Evolutionary conservation across 2,113 vertebrate genomes (phyloP), one percentile per base, ranked within the genome.

Genomic region (Scartelaos histophorus): DNA sequence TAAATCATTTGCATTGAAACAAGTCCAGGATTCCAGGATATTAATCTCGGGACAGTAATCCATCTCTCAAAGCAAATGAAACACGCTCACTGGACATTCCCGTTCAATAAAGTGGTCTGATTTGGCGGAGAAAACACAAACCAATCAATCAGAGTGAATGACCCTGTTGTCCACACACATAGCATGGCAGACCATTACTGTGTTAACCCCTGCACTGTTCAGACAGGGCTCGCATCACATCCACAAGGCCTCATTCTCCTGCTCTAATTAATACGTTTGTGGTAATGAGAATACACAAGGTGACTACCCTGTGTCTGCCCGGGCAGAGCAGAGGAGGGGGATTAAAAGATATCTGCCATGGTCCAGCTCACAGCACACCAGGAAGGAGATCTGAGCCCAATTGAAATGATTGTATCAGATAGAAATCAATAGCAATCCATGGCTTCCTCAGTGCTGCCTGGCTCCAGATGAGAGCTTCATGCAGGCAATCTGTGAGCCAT

Each of bases 341-440:
- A 93, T 93, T 92, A 91, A 91, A 92, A 91, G 90, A 92, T 90
- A 86, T 85, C 82, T 75, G 68, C 73, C 66, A 66, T 16, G 82
- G 89, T 90, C 91, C 91, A 90, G 87, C 75, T 90, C 83, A 64
- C 77, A 75, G 75, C 85, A 83, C 78, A 82, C 71, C 81, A 80
- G 90, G 87, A 92, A 92, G 82, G 84, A 90, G 91, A 93, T 91
- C 86, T 90, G 87, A 91, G 87, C 74, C 82, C 90, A 92, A 93
- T 93, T 93, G 88, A 92, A 94, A 93, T 93, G 93, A 94, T 94
- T 93, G 93, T 93, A 93, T 93, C 93, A 91, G 92, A 92, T 93
- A 90, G 91, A 93, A 93, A 94, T 94, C 92, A 38, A 94, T 94
- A 90, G 86, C 89, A 92, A 93, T 92, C 92, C 90, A 93, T 91